Percentiles rank a stretch among this genome's conserved stretches.
phyloP scores from a whole-genome alignment of 2,113 vertebrate genomes.

The Ascaphus truei region DNA sequence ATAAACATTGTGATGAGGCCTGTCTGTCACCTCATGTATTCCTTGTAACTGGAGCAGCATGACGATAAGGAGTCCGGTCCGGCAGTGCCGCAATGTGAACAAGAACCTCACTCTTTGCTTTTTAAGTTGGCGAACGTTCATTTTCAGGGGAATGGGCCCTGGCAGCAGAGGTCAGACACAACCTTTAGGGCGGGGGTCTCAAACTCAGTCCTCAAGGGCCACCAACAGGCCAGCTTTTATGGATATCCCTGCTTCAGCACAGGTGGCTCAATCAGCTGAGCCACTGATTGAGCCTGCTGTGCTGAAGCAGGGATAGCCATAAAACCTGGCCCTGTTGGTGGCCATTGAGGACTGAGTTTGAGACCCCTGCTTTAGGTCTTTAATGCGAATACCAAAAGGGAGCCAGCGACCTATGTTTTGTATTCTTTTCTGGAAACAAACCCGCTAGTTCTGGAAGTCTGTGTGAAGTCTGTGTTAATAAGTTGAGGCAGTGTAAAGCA shows the following conservation, averaged over 20 bases:
- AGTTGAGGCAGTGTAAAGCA: slow-evolving; percentile 55
- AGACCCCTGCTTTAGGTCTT: too few species aligned
- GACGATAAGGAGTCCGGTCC: slow-evolving; percentile 59
- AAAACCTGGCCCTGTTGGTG: too few species aligned
- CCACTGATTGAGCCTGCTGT: too few species aligned
- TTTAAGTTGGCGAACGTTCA: slow-evolving; percentile 58
- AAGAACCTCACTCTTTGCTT: slow-evolving; percentile 62
- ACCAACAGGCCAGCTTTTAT: too few species aligned
- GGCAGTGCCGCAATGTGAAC: slow-evolving; percentile 63
- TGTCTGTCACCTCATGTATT: neutral
- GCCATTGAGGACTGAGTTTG: too few species aligned
- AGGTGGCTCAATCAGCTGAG: too few species aligned
- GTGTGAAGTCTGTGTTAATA: slow-evolving; percentile 54
- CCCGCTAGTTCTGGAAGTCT: slow-evolving; percentile 50
- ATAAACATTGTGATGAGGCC: slow-evolving; percentile 2
- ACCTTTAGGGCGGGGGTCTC: too few species aligned
- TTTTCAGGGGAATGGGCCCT: slow-evolving; percentile 40
- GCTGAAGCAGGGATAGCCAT: too few species aligned
- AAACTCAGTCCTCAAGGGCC: too few species aligned
- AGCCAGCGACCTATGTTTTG: slow-evolving; percentile 38
- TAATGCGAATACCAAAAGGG: slow-evolving; percentile 46
- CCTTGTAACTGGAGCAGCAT: slow-evolving; percentile 60
- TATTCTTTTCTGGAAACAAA: slow-evolving; percentile 45
- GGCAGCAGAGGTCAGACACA: too few species aligned
- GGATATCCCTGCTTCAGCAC: too few species aligned